Conservation (phyloP, 2,113 vertebrate genomes). For the Pelecanoides urinatrix region DNA sequence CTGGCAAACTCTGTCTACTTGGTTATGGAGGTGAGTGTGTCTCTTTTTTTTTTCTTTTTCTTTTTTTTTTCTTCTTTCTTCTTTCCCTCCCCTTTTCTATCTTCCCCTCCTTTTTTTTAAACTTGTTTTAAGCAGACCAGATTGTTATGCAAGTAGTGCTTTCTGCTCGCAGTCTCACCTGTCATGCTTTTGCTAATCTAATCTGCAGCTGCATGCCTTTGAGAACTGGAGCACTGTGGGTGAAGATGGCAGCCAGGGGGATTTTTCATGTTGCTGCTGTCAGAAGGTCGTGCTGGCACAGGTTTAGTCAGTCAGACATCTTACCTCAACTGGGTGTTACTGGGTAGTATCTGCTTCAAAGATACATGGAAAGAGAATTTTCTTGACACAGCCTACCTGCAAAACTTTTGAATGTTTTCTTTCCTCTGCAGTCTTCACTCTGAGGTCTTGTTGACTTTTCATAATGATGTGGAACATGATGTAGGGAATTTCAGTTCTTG, state of each 20-base stretch:
- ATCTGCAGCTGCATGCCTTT: neutral
- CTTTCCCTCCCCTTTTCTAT: neutral
- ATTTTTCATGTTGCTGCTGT: neutral
- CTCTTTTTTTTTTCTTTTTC: neutral
- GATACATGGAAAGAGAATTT: neutral
- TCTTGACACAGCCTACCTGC: neutral
- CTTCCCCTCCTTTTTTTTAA: neutral
- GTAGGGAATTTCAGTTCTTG: neutral
- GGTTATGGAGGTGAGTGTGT: conserved; percentile 93
- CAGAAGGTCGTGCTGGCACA: neutral
- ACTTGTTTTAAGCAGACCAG: neutral
- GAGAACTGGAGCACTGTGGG: neutral
- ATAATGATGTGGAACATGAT: neutral
- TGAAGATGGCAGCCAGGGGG: neutral
- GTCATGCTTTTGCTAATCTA: neutral
- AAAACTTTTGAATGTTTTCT: neutral
- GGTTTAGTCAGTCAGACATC: neutral
- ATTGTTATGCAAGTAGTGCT: neutral
- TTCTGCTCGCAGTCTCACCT: neutral
- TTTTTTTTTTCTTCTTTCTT: too few species aligned
- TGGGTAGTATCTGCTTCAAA: neutral
- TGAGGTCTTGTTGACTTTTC: neutral
- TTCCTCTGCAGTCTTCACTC: neutral
- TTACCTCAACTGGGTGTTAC: neutral
- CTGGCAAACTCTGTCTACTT: conserved; percentile 94